Conservation (phyloP, 2,888 invertebrate genomes). For the Andrena dorsata region DNA sequence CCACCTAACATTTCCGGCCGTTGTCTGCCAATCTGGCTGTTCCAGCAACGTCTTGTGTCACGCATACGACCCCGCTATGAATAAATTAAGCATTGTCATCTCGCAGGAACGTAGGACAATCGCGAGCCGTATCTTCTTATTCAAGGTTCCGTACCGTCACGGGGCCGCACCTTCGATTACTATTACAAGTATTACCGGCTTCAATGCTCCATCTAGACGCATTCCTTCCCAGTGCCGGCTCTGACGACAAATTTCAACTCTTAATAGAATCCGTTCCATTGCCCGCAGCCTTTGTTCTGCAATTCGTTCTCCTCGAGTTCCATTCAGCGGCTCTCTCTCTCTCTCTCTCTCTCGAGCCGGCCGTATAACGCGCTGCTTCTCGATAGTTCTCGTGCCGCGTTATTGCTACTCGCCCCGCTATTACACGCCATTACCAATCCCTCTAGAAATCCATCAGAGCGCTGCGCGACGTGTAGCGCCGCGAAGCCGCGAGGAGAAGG, state of each 20-base stretch:
- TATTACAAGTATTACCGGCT: slow-evolving; percentile 35
- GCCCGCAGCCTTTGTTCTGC: slow-evolving; percentile 18
- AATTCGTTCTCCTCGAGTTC: slow-evolving; percentile 24
- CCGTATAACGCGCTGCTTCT: slow-evolving; percentile 2
- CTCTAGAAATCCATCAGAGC: slow-evolving; percentile 10
- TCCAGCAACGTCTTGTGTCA: background rate
- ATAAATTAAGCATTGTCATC: slow-evolving; percentile 46
- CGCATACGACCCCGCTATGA: slow-evolving; percentile 23
- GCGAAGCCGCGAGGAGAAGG: background rate
- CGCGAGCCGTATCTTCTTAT: slow-evolving; percentile 29
- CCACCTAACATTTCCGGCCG: background rate
- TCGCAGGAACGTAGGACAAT: slow-evolving; percentile 39
- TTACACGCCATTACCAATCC: slow-evolving; percentile 20
- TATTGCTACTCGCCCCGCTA: slow-evolving; percentile 10
- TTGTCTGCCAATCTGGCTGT: background rate
- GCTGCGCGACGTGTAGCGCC: background rate
- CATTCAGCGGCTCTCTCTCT: no score
- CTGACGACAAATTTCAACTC: slow-evolving; percentile 26
- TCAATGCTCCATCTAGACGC: slow-evolving; percentile 18
- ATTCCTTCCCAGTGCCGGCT: slow-evolving; percentile 25
- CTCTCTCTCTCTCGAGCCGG: no score
- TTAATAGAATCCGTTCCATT: slow-evolving; percentile 31
- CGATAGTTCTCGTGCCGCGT: slow-evolving; percentile 3
- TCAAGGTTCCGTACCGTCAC: slow-evolving; percentile 32
- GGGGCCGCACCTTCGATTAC: slow-evolving; percentile 36